Percentiles rank a stretch among this genome's conserved stretches.
Conservation (phyloP, 2,113 vertebrate species). For the Cariama cristata region DNA sequence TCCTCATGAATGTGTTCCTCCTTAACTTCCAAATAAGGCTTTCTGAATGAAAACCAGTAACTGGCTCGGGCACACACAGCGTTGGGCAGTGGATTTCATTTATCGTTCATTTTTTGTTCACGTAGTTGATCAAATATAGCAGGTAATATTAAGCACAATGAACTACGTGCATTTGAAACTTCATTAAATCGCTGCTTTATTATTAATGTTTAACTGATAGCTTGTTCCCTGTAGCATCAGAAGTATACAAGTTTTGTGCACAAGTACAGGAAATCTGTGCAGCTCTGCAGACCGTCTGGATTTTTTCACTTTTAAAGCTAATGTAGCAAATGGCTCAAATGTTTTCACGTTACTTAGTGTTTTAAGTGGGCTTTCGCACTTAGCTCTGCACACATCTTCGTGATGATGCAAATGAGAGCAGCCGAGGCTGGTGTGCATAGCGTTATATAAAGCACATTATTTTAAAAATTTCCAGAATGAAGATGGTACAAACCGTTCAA, state of each 20-base stretch:
- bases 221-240: background rate
- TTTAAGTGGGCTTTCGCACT: constrained; percentile 51
- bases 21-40: constrained; percentile 47
- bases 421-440: background rate
- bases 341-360: background rate
- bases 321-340: background rate
- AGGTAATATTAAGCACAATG: background rate
- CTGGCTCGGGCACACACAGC: background rate
- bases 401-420: constrained; percentile 28
- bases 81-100: background rate
- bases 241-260: background rate
- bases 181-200: background rate
- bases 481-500: background rate
- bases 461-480: constrained; percentile 4
- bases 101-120: background rate
- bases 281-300: background rate
- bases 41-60: constrained; percentile 45
- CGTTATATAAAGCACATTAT: background rate
- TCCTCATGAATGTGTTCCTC: constrained; percentile 21
- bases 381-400: background rate
- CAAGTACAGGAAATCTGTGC: background rate
- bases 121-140: background rate
- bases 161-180: background rate
- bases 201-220: background rate
- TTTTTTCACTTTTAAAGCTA: background rate